Evolutionary conservation across 2,888 invertebrate genomes (phyloP).

Genomic region (Nasonia oneida): DNA sequence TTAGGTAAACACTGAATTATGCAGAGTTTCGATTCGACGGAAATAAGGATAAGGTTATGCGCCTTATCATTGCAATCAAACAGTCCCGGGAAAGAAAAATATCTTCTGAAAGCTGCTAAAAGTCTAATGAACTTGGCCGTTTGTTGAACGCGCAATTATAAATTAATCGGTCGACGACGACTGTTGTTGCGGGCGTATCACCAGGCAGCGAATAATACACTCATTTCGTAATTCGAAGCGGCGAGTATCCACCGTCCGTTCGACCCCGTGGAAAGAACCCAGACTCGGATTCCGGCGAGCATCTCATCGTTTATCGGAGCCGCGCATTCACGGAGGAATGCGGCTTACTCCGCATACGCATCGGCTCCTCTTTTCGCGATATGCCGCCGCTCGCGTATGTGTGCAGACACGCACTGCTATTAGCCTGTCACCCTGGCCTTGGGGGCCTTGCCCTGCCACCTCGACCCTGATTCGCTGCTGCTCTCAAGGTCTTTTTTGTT

Average conservation of each 20-base stretch:
- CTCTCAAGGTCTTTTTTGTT: conserved; percentile 70
- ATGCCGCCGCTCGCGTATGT: neutral
- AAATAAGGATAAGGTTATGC: neutral
- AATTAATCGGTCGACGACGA: too few species aligned
- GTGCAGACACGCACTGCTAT: conserved; percentile 41
- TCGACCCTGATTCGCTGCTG: conserved; percentile 65
- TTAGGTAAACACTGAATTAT: too few species aligned
- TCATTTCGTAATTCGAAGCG: neutral
- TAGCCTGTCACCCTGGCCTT: conserved; percentile 67
- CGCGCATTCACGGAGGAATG: conserved; percentile 31
- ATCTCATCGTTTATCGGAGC: neutral
- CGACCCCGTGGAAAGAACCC: neutral
- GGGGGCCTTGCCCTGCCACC: conserved; percentile 72
- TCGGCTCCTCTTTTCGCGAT: conserved; percentile 27
- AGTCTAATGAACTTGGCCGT: conserved; percentile 29
- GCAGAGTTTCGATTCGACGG: neutral
- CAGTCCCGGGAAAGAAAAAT: conserved; percentile 11
- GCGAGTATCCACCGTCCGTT: neutral
- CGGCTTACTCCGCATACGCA: neutral
- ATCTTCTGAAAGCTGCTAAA: conserved; percentile 26
- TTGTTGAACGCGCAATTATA: neutral
- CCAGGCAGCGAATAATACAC: neutral
- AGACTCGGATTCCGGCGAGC: neutral
- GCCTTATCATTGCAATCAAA: conserved; percentile 19
- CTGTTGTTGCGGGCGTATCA: too few species aligned